A percentile compares a stretch with the other conserved stretches of the same genome.
These are phyloP conservation scores for Tipula confusa DNA, from an alignment of 2,888 invertebrate species.

Conservation along the genomic window DNA sequence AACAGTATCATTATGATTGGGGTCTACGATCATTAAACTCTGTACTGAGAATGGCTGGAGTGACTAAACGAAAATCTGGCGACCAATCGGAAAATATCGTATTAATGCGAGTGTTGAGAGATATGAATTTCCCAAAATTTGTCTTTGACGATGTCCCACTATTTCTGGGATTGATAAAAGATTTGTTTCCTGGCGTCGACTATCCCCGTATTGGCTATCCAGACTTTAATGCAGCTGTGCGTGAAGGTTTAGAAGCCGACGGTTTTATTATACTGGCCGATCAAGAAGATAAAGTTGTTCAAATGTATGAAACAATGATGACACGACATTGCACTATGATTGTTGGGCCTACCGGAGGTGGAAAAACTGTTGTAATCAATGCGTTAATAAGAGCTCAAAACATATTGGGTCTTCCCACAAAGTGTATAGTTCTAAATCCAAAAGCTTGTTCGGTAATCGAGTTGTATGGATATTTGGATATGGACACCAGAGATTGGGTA, in stretches of 20 bases:
- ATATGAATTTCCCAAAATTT: constrained; percentile 92
- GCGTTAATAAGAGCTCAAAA: constrained; percentile 75
- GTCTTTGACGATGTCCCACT: constrained; percentile 86
- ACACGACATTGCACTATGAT: constrained; percentile 88
- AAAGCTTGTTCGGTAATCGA: constrained; percentile 88
- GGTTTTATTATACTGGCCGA: constrained; percentile 64
- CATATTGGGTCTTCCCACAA: constrained; percentile 70
- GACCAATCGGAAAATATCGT: constrained; percentile 81
- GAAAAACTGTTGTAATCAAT: constrained; percentile 81
- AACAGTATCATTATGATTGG: constrained; percentile 93
- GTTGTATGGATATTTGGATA: constrained; percentile 82
- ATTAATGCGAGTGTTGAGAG: constrained; percentile 83
- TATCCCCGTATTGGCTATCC: constrained; percentile 85
- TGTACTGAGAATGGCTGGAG: constrained; percentile 87
- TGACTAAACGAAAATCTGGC: constrained; percentile 71
- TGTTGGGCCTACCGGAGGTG: constrained; percentile 89
- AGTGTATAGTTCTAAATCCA: constrained; percentile 76
- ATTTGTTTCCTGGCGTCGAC: constrained; percentile 85
- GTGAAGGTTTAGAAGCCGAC: constrained; percentile 60
- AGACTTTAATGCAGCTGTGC: constrained; percentile 76
- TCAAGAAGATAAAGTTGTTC: constrained; percentile 83
- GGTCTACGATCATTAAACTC: constrained; percentile 87
- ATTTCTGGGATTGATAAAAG: constrained; percentile 73
- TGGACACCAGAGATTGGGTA: constrained; percentile 84
- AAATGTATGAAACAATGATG: constrained; percentile 93